Evolutionary conservation across 2,888 invertebrate genomes (phyloP).

Genomic region (Ptilodon capucinus): DNA sequence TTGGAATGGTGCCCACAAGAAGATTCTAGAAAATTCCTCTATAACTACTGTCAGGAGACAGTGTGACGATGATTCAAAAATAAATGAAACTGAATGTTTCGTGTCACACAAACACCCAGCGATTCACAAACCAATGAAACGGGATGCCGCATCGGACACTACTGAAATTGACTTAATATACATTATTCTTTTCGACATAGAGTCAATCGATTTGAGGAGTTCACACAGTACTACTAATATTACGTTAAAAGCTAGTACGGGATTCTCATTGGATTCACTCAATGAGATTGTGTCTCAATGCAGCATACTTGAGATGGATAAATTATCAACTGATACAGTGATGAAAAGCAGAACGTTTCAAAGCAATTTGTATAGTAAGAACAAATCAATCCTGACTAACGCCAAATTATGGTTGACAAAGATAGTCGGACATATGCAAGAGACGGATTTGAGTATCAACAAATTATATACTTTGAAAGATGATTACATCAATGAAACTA

Average conservation of each 20-base stretch:
- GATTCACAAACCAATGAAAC: background rate
- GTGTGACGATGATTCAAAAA: background rate
- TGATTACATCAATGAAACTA: slow-evolving; percentile 22
- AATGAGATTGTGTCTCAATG: background rate
- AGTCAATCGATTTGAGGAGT: background rate
- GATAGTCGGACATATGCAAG: slow-evolving; percentile 7
- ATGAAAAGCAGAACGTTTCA: background rate
- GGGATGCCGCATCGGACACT: background rate
- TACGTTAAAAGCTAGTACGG: background rate
- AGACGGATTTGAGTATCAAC: slow-evolving; percentile 5
- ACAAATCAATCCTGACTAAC: background rate
- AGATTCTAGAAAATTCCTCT: slow-evolving; percentile 7
- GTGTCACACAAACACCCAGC: too few relatives aligned
- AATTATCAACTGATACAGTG: background rate
- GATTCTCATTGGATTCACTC: background rate
- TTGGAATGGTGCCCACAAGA: slow-evolving; percentile 26
- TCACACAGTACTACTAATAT: background rate
- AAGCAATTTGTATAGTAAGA: background rate
- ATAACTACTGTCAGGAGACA: background rate
- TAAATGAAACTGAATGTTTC: background rate
- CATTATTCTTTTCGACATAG: background rate
- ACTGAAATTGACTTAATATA: background rate
- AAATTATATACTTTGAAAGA: slow-evolving; percentile 5
- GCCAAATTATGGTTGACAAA: slow-evolving; percentile 21
- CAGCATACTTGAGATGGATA: background rate